Evolutionary conservation across 2,113 vertebrate species (phyloP), one percentile per base, ranked within the genome.

Genomic region (Neogobius melanostomus): DNA sequence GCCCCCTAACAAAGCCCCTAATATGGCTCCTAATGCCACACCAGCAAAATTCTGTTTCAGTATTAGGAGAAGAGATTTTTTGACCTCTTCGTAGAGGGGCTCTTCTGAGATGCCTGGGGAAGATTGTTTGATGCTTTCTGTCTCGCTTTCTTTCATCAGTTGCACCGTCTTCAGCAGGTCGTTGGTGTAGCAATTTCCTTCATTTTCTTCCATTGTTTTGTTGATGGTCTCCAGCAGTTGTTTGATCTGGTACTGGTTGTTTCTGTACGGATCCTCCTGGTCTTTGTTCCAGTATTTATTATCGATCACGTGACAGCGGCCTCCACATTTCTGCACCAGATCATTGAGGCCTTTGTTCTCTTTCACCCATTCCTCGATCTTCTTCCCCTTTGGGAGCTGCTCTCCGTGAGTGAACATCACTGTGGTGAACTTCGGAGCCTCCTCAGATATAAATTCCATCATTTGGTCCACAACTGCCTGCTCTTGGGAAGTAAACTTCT

Each of bases 371-470:
- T 45, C 59, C n/a, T 61, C 8, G 16, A 61, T 61, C 59, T n/a
- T 43, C 42, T 9, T 5, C 3, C 12, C 42, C 7, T 61, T 3
- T 4, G 6, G 42, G 0, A 61, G 59, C 1, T 61, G 0, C 0
- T 45, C 59, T 44, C 59, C 59, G 4, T 6, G 14, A 45, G 59
- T 61, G 59, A 61, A 61, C 42, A 61, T 12, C 59, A 61, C 59
- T 9, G 59, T 61, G 36, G 42, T n/a, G 42, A n/a, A 16, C 10
- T 45, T 45, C 14, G 45, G 43, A 61, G 7, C 59, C 42, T 45
- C 14, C n/a, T 61, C 15, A 36, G 28, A 36, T 0, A 56, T 11
- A 16, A 21, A 21, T 1, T 5, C 10, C 17, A 28, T 28, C 4
- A 56, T 6, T 16, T 11, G 53, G 16, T 56, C 17, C 53, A 56